A percentile compares a stretch with the other conserved stretches of the same genome.
Evolutionary conservation across 2,797 vertebrate genomes (phyloP).

Genomic region (Anisognathus igniventris): DNA sequence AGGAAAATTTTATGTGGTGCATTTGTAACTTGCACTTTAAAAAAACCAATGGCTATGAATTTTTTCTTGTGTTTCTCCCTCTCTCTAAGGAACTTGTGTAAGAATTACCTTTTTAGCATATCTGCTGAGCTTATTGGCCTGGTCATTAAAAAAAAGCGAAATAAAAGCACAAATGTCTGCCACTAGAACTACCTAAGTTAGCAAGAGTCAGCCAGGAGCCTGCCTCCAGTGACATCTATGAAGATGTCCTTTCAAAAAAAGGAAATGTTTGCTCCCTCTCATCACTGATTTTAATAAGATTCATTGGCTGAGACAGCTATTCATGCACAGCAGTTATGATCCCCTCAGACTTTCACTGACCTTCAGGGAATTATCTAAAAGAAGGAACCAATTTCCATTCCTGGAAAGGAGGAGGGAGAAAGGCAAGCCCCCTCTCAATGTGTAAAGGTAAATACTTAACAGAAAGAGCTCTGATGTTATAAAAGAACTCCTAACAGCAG

Average conservation of each 20-base stretch:
- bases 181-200: background rate
- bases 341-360: constrained; percentile 30
- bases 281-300: constrained; percentile 27
- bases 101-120: background rate
- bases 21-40: background rate
- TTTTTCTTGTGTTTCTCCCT: background rate
- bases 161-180: background rate
- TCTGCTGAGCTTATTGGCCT: background rate
- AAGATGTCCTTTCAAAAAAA: constrained; percentile 16
- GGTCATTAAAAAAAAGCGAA: background rate
- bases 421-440: background rate
- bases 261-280: background rate
- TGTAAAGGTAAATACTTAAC: constrained; percentile 37
- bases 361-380: constrained; percentile 42
- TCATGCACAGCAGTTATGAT: constrained; percentile 22
- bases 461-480: constrained; percentile 3
- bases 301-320: constrained; percentile 31
- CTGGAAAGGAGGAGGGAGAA: constrained; percentile 1
- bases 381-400: background rate
- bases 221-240: background rate
- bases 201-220: background rate
- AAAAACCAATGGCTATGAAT: fast-evolving
- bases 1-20: background rate
- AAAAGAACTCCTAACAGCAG: constrained; percentile 30
- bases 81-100: background rate